Conservation (phyloP, 2,113 vertebrate genomes). For the Anas platyrhynchos region DNA sequence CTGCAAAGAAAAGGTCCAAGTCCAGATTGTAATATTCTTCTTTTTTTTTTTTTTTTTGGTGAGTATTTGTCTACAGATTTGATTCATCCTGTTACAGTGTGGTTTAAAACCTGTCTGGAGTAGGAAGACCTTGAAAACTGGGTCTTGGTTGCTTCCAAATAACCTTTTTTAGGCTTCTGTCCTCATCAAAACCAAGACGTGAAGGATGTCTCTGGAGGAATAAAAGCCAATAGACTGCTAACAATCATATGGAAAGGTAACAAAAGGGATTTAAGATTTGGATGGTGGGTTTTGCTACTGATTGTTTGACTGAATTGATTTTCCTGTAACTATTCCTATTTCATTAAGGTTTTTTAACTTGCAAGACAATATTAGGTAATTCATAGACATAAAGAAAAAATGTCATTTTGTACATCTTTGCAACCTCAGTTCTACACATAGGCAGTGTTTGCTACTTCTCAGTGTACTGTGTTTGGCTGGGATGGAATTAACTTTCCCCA, state of each 20-base stretch:
- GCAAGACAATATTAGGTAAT: not conserved
- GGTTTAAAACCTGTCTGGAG: not conserved
- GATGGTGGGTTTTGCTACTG: not conserved
- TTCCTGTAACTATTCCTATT: not conserved
- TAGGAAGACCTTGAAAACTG: not conserved
- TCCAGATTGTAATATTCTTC: not conserved
- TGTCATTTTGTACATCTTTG: not conserved
- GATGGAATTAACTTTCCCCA: no score
- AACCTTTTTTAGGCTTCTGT: not conserved
- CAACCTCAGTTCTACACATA: not conserved
- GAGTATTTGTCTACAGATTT: not conserved
- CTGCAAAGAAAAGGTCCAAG: not conserved
- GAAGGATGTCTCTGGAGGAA: not conserved
- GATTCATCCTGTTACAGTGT: not conserved
- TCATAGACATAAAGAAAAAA: not conserved
- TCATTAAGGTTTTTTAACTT: not conserved
- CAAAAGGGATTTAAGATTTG: not conserved
- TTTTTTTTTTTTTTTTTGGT: not conserved
- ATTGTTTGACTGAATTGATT: not conserved
- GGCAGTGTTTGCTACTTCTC: not conserved
- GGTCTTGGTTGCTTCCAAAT: not conserved
- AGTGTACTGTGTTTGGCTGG: no score
- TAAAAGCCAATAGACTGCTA: fast-evolving
- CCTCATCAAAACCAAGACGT: not conserved
- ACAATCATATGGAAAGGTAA: not conserved